phyloP scores from a whole-genome alignment of 1,140 invertebrate species.

The Propsilocerus akamusi region DNA sequence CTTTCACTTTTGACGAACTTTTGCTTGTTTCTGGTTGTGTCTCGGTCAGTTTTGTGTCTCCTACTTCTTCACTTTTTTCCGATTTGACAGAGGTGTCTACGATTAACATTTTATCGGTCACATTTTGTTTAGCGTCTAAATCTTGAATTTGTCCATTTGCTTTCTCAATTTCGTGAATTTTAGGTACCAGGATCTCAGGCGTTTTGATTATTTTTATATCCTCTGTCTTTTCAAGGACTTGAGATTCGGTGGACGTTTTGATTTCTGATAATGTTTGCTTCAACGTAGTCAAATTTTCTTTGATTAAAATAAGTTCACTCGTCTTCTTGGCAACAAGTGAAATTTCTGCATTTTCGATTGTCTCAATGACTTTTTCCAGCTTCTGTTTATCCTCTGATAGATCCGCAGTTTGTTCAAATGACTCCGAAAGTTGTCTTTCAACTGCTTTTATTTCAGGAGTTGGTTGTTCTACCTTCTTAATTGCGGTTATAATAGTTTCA shows the following conservation, averaged over 20 bases:
- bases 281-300: neutral
- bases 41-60: constrained; percentile 2
- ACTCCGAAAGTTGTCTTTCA: neutral
- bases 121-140: constrained; percentile 9
- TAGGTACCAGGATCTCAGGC: neutral
- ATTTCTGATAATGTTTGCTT: neutral
- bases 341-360: constrained; percentile 9
- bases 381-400: constrained; percentile 1
- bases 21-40: constrained; percentile 8
- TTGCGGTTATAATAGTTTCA: constrained; percentile 3
- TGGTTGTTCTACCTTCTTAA: neutral
- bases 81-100: constrained; percentile 7
- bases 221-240: neutral
- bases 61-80: constrained; percentile 10
- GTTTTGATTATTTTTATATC: neutral
- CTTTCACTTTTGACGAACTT: constrained; percentile 7
- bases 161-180: constrained; percentile 6
- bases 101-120: constrained; percentile 10
- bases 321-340: constrained; percentile 5
- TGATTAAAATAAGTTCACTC: neutral
- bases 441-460: neutral
- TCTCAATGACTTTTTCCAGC: neutral
- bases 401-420: constrained; percentile 4
- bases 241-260: neutral
- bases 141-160: constrained; percentile 8